These are phyloP conservation scores for Sericinus montela DNA, from an alignment of 2,888 invertebrate species.

Conservation along the genomic window DNA sequence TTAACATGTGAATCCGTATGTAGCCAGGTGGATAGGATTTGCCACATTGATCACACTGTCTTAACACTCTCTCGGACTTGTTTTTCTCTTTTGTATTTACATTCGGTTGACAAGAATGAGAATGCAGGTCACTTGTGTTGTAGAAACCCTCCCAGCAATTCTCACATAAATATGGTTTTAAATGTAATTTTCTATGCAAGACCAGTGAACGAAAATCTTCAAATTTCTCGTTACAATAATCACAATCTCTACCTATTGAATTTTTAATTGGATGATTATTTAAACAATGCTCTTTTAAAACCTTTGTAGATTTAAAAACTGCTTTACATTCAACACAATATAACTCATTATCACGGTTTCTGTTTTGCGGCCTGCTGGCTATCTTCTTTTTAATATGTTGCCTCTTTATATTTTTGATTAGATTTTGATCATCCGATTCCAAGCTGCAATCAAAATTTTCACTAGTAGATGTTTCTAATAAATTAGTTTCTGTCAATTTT, in stretches of 20 bases:
- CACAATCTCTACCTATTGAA: conserved; percentile 57
- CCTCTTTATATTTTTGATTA: conserved; percentile 16
- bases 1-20: conserved; percentile 68
- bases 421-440: conserved; percentile 45
- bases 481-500: conserved; percentile 41
- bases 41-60: conserved; percentile 72
- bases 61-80: conserved; percentile 44
- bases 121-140: conserved; percentile 38
- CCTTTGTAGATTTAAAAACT: conserved; percentile 46
- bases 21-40: conserved; percentile 72
- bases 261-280: conserved; percentile 55
- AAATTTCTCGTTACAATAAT: conserved; percentile 69
- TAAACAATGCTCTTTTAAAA: conserved; percentile 52
- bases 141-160: conserved; percentile 70
- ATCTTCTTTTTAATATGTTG: conserved; percentile 19
- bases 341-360: conserved; percentile 33
- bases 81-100: conserved; percentile 40
- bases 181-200: conserved; percentile 60
- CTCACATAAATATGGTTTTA: conserved; percentile 64
- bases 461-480: conserved; percentile 33
- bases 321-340: conserved; percentile 69
- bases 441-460: conserved; percentile 48
- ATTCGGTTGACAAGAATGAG: conserved; percentile 57
- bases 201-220: conserved; percentile 65
- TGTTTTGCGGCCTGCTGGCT: conserved; percentile 26